Evolutionary conservation across 2,113 vertebrate species (phyloP).

Genomic region (Lampris megalopsis): DNA sequence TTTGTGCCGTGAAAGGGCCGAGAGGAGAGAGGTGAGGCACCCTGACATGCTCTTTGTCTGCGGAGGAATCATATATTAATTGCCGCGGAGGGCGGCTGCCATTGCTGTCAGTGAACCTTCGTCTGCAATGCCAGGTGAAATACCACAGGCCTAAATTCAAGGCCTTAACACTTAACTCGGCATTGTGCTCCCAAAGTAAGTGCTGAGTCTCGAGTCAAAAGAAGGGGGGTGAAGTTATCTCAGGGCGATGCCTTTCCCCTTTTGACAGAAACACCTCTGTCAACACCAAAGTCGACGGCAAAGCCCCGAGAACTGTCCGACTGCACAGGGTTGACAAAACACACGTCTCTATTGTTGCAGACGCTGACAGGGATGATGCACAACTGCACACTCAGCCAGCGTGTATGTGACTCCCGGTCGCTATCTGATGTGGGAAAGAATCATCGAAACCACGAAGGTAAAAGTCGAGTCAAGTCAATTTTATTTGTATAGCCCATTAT

Average conservation of each 20-base stretch:
- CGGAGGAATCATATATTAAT: constrained; percentile 82
- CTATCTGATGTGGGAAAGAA: no score
- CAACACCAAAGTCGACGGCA: constrained; percentile 68
- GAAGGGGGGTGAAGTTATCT: constrained; percentile 57
- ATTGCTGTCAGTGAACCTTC: constrained; percentile 65
- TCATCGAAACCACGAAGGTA: no score
- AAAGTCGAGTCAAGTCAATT: no score
- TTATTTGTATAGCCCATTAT: no score
- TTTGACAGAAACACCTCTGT: constrained; percentile 65
- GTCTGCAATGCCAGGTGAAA: constrained; percentile 67
- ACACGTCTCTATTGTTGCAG: constrained; percentile 42
- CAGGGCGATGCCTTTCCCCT: constrained; percentile 46
- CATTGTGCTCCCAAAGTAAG: constrained; percentile 65
- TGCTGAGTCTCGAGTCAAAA: constrained; percentile 71
- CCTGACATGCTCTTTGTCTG: constrained; percentile 77
- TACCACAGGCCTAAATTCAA: constrained; percentile 70
- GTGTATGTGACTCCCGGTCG: no score
- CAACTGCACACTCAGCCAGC: no score
- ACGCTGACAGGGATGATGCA: constrained; percentile 36
- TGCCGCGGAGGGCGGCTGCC: constrained; percentile 71
- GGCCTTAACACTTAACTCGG: constrained; percentile 73
- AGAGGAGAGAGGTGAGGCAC: constrained; percentile 77
- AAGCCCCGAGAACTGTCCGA: constrained; percentile 64
- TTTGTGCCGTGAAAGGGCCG: constrained; percentile 77
- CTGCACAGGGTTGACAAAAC: constrained; percentile 63